phyloP scores from a whole-genome alignment of 2,888 invertebrate genomes.

The Rhimphoctona megacephalus region DNA sequence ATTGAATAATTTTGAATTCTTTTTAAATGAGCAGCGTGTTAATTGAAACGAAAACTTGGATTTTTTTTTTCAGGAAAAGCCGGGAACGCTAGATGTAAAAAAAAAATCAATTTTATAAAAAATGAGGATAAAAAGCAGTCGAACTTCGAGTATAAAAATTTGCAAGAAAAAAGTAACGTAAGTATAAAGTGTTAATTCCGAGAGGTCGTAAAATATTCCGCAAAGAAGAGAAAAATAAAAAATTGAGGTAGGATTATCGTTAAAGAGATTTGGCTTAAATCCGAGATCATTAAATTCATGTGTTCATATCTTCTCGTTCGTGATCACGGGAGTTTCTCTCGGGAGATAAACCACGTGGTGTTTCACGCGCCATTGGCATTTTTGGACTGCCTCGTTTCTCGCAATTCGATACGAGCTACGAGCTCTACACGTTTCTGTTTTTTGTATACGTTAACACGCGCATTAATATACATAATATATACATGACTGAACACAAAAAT shows the following conservation, averaged over 20 bases:
- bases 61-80: not conserved
- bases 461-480: slow-evolving; percentile 4
- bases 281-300: not conserved
- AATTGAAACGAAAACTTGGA: not conserved
- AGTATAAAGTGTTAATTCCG: not conserved
- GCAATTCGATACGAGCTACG: slow-evolving; percentile 66
- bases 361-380: slow-evolving; percentile 64
- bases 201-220: not conserved
- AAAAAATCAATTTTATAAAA: not conserved
- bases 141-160: no score
- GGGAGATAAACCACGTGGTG: slow-evolving; percentile 50
- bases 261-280: slow-evolving; percentile 21
- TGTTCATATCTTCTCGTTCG: slow-evolving; percentile 10
- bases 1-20: not conserved
- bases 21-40: not conserved
- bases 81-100: not conserved
- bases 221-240: not conserved
- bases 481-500: not conserved
- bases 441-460: not conserved
- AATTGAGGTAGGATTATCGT: slow-evolving; percentile 17
- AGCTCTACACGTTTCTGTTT: not conserved
- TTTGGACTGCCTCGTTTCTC: slow-evolving; percentile 63
- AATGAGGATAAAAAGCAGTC: not conserved
- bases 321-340: slow-evolving; percentile 24
- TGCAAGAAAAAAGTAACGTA: not conserved